Base-by-base conservation (phyloP, 2,113 vertebrate genomes). In the Pachypanchax playfairii region DNA sequence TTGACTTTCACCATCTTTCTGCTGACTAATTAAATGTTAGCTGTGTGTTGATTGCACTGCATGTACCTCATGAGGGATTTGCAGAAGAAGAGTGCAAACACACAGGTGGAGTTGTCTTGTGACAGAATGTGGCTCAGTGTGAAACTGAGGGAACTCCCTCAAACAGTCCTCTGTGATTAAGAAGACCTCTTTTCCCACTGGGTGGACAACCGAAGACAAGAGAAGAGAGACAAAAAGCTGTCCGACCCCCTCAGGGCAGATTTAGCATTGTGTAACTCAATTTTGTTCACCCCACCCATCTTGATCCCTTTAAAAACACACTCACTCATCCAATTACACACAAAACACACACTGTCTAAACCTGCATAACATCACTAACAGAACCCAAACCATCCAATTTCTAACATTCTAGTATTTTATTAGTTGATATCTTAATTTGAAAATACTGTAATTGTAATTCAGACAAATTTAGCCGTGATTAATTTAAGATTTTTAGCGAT, bases 261-360 rank as follows among this genome's bases (percentile, higher is more conserved):
- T 73, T 79, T 76, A 51, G 35, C 71, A 84, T 86, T 85, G 85
- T 89, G 89, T 86, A 88, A 89, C 50, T 70, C 67, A 86, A 88
- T 74, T 81, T 68, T 49, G 22, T 67, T 62, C 71, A 83, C 85
- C 80, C 86, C 89, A 85, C 89, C 89, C 87, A 73, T 47, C 55
- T 50, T 77, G 63, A 87, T 84, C 72, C 68, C 62, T 80, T 83
- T 84, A 69, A 80, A n/a, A 84, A 77, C 53, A 26, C 73, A 67
- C 66, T 54, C 63, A 42, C 57, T 67, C 60, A 17, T 57, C 75
- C 43, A 76, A 36, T 38, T 25, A 50, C 65, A 62, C 14, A 55
- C 26, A 66, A 59, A 70, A 31, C 33, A 58, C 41, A 49, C 46
- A 48, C 18, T 26, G 39, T 41, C 43, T 29, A 56, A 81, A 71